Base-by-base conservation (phyloP, 2,113 vertebrate species). In the Recurvirostra avosetta region DNA sequence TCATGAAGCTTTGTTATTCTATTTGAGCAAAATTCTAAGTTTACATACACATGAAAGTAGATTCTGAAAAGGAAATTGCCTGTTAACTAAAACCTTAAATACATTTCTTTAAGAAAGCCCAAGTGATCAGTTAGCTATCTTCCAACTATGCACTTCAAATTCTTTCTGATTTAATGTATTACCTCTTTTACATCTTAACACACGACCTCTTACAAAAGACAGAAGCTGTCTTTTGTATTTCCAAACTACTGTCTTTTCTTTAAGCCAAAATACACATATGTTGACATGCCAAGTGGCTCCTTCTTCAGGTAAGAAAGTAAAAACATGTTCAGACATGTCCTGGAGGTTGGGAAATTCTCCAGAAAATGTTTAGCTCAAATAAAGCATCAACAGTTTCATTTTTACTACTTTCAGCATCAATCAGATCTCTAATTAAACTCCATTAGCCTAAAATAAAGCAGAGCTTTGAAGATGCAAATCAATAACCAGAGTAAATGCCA, bases 281-380 rank as follows among this genome's bases (percentile, higher is more conserved):
- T 86, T 95, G 95, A 96, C 36, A 63, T 88, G 92, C 92, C 95
- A 97, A 97, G 92, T 96, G 93, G 50, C 94, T 97, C 92, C 91
- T 98, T 97, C 97, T 98, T 96, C 94, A 94, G 86, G 94, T 65
- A 91, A 52, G 40, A 87, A 82, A 75, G 80, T 86, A 78, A 89
- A 92, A 96, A 95, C 97, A 68, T 96, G 97, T 94, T 97, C 94
- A 96, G 97, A 86, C 98, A 92, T 87, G 97, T 95, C 90, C 62
- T 49, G 34, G 87, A 97, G 72, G 50, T 43, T 96, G 95, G 97
- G 96, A 94, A 90, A 89, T 76, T 34, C 0, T 80, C 94, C 97
- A 96, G 88, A 92, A 92, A 97, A 95, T 88, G 38, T 83, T 92
- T 58, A 97, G 92, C 82, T 96, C 92, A 95, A 95, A 97, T 86